These are phyloP conservation scores for Ptycholaimellus sp. DNA, from an alignment of 2,888 invertebrate genomes.

Conservation along the genomic window DNA sequence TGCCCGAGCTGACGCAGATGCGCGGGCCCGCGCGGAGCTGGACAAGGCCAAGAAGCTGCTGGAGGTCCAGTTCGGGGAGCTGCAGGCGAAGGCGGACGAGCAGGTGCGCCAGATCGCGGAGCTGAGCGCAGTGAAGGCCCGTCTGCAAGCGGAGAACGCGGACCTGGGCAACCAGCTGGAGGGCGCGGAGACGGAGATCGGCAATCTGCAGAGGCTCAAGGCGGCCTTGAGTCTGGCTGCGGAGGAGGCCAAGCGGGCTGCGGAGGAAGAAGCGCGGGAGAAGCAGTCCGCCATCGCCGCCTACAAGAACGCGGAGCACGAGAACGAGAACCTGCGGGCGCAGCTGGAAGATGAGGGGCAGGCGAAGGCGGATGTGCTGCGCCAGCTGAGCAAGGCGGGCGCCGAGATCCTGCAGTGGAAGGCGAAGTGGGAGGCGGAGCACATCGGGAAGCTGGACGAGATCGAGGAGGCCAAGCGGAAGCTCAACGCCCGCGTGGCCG, in stretches of 20 bases:
- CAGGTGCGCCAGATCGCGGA: slow-evolving; percentile 86
- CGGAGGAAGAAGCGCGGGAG: slow-evolving; percentile 64
- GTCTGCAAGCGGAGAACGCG: slow-evolving; percentile 82
- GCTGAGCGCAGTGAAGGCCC: slow-evolving; percentile 57
- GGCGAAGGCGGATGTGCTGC: slow-evolving; percentile 90
- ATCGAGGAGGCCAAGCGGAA: slow-evolving; percentile 22
- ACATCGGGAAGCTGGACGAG: slow-evolving; percentile 43
- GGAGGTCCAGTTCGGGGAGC: slow-evolving; percentile 52
- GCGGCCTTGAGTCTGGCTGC: slow-evolving; percentile 79
- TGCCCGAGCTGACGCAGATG: slow-evolving; percentile 81
- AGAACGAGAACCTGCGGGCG: slow-evolving; percentile 91
- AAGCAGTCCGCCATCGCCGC: slow-evolving; percentile 36
- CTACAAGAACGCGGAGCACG: slow-evolving; percentile 95
- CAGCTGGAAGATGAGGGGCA: slow-evolving; percentile 97
- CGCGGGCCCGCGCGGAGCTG: slow-evolving; percentile 95
- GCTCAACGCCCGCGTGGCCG: slow-evolving; percentile 76
- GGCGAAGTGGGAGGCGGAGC: slow-evolving; percentile 93
- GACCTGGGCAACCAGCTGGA: slow-evolving; percentile 87
- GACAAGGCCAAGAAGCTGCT: slow-evolving; percentile 92
- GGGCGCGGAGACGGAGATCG: slow-evolving; percentile 61
- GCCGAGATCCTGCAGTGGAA: slow-evolving; percentile 38
- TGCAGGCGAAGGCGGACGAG: slow-evolving; percentile 83
- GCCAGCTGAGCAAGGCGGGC: slow-evolving; percentile 95
- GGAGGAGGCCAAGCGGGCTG: slow-evolving; percentile 89
- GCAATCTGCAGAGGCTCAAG: slow-evolving; percentile 51